These are phyloP conservation scores for Sciaenops ocellatus DNA, from an alignment of 2,797 vertebrate genomes.

Conservation along the genomic window DNA sequence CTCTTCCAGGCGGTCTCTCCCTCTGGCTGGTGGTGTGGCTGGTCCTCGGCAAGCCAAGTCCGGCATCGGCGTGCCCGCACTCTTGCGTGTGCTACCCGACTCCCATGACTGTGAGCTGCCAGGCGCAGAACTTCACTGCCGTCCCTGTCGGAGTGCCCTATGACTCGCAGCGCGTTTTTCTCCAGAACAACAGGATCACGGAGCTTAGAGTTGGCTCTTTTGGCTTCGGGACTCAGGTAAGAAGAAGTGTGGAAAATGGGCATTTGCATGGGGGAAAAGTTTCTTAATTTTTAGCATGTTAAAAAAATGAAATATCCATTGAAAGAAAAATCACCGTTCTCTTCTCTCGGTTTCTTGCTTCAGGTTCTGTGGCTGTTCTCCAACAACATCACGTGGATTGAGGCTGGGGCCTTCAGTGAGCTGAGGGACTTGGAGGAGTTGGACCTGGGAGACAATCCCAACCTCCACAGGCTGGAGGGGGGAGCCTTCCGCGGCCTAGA, in stretches of 20 bases:
- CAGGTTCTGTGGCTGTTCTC: constrained; percentile 97
- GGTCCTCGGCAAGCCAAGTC: constrained; percentile 83
- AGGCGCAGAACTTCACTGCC: constrained; percentile 96
- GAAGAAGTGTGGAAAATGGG: background rate
- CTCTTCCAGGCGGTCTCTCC: constrained; percentile 81
- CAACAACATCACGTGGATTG: constrained; percentile 97
- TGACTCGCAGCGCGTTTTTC: constrained; percentile 94
- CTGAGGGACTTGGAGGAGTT: constrained; percentile 97
- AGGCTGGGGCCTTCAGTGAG: constrained; percentile 95
- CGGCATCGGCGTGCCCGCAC: constrained; percentile 89
- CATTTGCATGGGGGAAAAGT: too few species aligned
- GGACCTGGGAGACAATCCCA: constrained; percentile 96
- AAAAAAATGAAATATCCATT: background rate
- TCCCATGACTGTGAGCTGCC: constrained; percentile 98
- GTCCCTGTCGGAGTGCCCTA: constrained; percentile 93
- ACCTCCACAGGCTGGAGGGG: constrained; percentile 92
- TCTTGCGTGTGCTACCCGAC: constrained; percentile 96
- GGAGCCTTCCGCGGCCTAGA: constrained; percentile 96
- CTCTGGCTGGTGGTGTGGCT: constrained; percentile 87
- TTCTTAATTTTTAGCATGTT: background rate
- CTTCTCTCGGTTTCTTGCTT: background rate
- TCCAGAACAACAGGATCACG: constrained; percentile 97
- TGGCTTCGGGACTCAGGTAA: constrained; percentile 92
- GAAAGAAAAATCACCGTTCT: background rate
- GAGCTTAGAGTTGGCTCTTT: constrained; percentile 93